Conservation (phyloP, 2,888 invertebrate genomes). For the Tholera decimalis region DNA sequence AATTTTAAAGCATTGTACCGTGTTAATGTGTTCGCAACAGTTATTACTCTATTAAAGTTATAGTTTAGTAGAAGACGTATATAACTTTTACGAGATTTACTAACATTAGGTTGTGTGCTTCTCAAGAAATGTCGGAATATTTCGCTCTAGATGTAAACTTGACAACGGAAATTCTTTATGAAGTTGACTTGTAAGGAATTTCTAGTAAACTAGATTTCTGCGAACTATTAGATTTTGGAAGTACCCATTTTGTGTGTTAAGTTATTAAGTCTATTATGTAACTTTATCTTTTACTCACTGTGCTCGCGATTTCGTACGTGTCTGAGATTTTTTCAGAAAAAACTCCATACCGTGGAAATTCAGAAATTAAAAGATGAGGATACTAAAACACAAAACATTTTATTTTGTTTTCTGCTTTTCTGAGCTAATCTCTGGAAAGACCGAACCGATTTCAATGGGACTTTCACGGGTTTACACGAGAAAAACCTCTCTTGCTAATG, state of each 20-base stretch:
- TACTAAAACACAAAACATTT: too few species aligned
- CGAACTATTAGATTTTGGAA: neutral
- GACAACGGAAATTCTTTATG: conserved; percentile 3
- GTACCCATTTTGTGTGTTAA: neutral
- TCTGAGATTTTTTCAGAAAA: too few species aligned
- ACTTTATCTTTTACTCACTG: neutral
- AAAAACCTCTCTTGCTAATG: too few species aligned
- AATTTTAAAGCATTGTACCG: conserved; percentile 7
- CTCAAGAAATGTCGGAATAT: conserved; percentile 4
- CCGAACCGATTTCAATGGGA: too few species aligned
- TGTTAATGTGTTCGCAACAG: conserved; percentile 29
- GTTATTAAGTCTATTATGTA: neutral
- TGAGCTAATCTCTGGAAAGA: too few species aligned
- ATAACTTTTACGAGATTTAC: conserved; percentile 30
- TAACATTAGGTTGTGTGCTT: conserved; percentile 8
- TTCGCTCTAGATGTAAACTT: conserved; percentile 15
- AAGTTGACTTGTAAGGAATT: conserved; percentile 1
- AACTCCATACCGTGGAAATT: too few species aligned
- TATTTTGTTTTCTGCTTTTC: too few species aligned
- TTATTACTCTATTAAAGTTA: conserved; percentile 25
- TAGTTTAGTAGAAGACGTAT: conserved; percentile 24
- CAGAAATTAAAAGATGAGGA: too few species aligned
- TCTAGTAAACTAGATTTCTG: neutral
- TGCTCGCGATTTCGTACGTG: too few species aligned
- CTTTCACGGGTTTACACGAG: too few species aligned